phyloP scores from a whole-genome alignment of 2,888 invertebrate genomes.

The Biston betularia region DNA sequence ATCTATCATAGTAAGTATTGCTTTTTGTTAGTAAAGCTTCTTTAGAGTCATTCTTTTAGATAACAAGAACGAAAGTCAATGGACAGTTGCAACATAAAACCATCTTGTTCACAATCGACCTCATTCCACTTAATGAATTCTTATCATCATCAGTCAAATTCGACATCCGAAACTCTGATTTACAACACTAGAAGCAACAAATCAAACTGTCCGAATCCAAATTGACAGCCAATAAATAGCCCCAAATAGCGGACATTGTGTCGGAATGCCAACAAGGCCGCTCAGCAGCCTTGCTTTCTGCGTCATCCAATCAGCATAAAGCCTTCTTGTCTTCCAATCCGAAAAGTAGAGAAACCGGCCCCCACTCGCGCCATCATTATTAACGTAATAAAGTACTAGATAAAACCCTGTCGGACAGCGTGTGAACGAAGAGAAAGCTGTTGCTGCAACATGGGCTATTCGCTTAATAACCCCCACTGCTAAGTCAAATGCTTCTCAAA shows the following conservation, averaged over 20 bases:
- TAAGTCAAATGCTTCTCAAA: slow-evolving; percentile 61
- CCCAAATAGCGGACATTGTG: slow-evolving; percentile 69
- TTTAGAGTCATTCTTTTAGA: background rate
- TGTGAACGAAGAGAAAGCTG: slow-evolving; percentile 84
- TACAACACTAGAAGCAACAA: slow-evolving; percentile 52
- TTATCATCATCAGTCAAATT: slow-evolving; percentile 43
- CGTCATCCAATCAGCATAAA: slow-evolving; percentile 80
- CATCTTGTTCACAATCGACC: slow-evolving; percentile 28
- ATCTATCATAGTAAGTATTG: background rate
- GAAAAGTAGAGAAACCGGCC: slow-evolving; percentile 78
- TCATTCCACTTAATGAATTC: slow-evolving; percentile 39
- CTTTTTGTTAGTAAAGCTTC: background rate
- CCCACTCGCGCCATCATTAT: slow-evolving; percentile 78
- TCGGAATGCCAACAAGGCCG: slow-evolving; percentile 81
- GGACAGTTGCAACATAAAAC: slow-evolving; percentile 21
- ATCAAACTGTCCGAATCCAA: slow-evolving; percentile 59
- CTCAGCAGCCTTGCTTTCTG: slow-evolving; percentile 80
- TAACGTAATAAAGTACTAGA: slow-evolving; percentile 83
- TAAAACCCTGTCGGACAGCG: slow-evolving; percentile 82
- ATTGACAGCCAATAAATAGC: slow-evolving; percentile 71
- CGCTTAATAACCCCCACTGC: slow-evolving; percentile 68
- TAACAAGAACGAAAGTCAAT: background rate
- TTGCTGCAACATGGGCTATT: slow-evolving; percentile 76
- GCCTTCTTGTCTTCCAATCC: slow-evolving; percentile 72
- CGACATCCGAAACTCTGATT: slow-evolving; percentile 47